Conservation (phyloP, 1,140 invertebrate species). For the Melitaea cinxia region DNA sequence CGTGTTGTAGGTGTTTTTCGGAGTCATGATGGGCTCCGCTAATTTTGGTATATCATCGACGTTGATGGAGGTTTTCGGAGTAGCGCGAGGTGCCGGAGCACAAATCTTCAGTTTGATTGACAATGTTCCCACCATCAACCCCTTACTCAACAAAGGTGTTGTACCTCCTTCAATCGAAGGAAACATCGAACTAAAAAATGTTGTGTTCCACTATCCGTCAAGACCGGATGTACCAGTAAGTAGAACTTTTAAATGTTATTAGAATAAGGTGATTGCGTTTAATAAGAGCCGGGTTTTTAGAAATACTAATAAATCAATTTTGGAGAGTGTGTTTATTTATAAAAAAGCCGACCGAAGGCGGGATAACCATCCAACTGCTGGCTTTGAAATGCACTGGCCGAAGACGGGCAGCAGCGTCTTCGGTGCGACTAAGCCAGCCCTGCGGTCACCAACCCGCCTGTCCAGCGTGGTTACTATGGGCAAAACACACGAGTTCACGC, state of each 20-base stretch:
- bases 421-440: no score
- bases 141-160: constrained; percentile 85
- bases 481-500: no score
- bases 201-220: constrained; percentile 93
- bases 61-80: constrained; percentile 88
- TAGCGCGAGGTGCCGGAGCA: constrained; percentile 91
- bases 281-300: no score
- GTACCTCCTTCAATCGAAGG: constrained; percentile 85
- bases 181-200: constrained; percentile 89
- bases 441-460: no score
- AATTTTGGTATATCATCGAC: constrained; percentile 94
- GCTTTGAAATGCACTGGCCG: no score
- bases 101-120: constrained; percentile 93
- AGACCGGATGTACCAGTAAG: constrained; percentile 87
- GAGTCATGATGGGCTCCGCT: constrained; percentile 92
- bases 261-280: no score
- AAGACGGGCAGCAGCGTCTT: no score
- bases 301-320: no score
- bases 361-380: no score
- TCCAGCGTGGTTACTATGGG: no score
- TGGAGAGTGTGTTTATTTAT: no score
- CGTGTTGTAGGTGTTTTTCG: constrained; percentile 87
- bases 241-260: constrained; percentile 7
- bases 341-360: no score
- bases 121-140: constrained; percentile 90